Evolutionary conservation across 2,888 invertebrate species (phyloP).

Genomic region (Seira musarum): DNA sequence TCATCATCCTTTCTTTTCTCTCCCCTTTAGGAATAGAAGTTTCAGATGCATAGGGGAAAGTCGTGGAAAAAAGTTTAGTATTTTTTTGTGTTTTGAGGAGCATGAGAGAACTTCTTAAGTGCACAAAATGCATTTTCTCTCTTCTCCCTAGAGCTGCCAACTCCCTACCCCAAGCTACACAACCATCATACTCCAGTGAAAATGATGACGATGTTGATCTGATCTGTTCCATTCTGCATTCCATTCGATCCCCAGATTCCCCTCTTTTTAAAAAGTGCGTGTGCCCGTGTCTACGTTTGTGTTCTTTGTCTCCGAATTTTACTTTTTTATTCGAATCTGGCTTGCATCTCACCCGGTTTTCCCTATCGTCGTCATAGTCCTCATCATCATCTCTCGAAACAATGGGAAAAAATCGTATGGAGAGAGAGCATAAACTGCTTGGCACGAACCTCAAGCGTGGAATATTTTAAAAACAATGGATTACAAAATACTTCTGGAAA

Average conservation of each 20-base stretch:
- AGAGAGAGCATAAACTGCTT: constrained; percentile 12
- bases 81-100: constrained; percentile 9
- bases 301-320: background rate
- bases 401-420: background rate
- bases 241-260: too few species aligned
- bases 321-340: background rate
- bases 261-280: constrained; percentile 11
- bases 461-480: background rate
- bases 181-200: background rate
- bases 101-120: constrained; percentile 27
- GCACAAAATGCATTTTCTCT: constrained; percentile 48
- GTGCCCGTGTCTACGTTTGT: background rate
- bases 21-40: background rate
- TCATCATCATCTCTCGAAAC: background rate
- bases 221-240: background rate
- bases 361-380: background rate
- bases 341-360: constrained; percentile 21
- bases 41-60: constrained; percentile 14
- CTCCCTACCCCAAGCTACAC: background rate
- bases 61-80: background rate
- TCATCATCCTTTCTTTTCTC: background rate
- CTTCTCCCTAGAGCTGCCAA: constrained; percentile 5
- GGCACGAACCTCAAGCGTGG: background rate
- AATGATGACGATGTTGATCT: background rate
- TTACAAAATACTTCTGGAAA: too few species aligned